Evolutionary conservation across 2,888 invertebrate species (phyloP).

Genomic region (Escarpia spicata): DNA sequence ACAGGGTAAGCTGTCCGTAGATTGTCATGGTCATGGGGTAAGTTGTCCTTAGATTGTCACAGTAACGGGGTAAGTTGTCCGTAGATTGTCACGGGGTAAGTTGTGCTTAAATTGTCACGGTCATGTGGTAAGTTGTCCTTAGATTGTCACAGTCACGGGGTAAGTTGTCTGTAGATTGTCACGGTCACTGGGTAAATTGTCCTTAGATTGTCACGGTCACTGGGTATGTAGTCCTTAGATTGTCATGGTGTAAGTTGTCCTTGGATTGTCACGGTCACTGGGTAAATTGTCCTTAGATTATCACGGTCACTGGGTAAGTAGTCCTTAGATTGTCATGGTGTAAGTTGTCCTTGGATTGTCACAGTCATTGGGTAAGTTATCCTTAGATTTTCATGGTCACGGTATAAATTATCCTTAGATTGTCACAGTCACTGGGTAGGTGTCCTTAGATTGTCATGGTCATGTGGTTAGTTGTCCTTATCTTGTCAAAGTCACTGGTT

Average conservation of each 20-base stretch:
- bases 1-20: background rate
- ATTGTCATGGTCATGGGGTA: background rate
- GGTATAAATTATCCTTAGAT: background rate
- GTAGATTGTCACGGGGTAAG: too few relatives aligned
- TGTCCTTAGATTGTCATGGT: background rate
- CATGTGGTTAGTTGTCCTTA: background rate
- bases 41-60: background rate
- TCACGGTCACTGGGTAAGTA: background rate
- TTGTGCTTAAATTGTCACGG: conserved; percentile 48
- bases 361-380: conserved; percentile 54
- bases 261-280: background rate
- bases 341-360: conserved; percentile 43
- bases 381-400: background rate
- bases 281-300: background rate
- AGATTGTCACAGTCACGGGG: background rate
- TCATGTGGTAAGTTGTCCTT: conserved; percentile 50
- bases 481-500: background rate
- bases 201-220: background rate
- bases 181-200: background rate
- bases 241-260: too few relatives aligned
- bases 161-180: background rate
- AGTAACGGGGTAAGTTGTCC: background rate
- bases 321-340: too few relatives aligned
- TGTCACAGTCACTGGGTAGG: background rate
- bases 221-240: background rate